Evolutionary conservation across 1,140 invertebrate genomes (phyloP).

Genomic region (Zophobas atratus): DNA sequence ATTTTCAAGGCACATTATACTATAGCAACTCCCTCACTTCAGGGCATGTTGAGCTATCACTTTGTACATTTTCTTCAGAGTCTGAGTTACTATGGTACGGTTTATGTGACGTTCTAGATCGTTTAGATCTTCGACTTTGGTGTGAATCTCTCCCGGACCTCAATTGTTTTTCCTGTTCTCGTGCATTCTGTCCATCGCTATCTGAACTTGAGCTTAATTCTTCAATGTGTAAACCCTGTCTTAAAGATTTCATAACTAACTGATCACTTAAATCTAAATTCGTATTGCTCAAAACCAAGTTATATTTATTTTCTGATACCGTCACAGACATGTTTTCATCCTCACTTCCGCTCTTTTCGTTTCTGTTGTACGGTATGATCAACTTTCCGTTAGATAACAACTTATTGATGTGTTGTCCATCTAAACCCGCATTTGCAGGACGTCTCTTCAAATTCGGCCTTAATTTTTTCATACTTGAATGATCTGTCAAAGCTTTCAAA

Average conservation of each 20-base stretch:
- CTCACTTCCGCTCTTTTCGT: conserved; percentile 72
- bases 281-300: conserved; percentile 71
- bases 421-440: conserved; percentile 72
- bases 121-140: conserved; percentile 60
- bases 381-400: conserved; percentile 71
- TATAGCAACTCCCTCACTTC: conserved; percentile 67
- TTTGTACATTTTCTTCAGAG: conserved; percentile 54
- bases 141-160: conserved; percentile 56
- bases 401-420: conserved; percentile 70
- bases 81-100: conserved; percentile 57
- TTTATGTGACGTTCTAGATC: conserved; percentile 51
- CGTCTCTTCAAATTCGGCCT: conserved; percentile 73
- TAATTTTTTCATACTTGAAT: conserved; percentile 67
- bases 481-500: conserved; percentile 70
- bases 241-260: conserved; percentile 69
- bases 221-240: conserved; percentile 66
- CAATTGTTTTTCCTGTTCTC: conserved; percentile 61
- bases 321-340: conserved; percentile 71
- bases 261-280: conserved; percentile 71
- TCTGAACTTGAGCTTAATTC: conserved; percentile 56
- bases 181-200: conserved; percentile 54
- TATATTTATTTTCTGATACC: conserved; percentile 71
- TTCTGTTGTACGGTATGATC: conserved; percentile 71
- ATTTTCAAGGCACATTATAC: conserved; percentile 13
- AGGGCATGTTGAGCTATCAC: conserved; percentile 65